Percentiles rank a stretch among this genome's conserved stretches.
Evolutionary conservation across 1,140 invertebrate genomes (phyloP).

Genomic region (Carposina sasakii): DNA sequence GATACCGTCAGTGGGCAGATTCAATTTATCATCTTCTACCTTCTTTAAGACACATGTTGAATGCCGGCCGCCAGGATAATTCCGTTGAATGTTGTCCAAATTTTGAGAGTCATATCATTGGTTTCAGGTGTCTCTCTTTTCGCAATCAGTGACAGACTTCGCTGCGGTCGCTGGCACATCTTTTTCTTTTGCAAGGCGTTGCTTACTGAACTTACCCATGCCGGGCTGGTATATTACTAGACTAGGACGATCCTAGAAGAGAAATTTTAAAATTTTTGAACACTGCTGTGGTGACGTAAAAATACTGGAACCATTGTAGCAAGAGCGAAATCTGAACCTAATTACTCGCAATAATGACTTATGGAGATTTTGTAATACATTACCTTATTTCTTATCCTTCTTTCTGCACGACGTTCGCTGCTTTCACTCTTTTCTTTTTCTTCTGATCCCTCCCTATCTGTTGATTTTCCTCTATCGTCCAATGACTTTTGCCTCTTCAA

Average conservation of each 20-base stretch:
- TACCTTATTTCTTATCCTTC: constrained; percentile 80
- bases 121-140: constrained; percentile 66
- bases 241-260: constrained; percentile 81
- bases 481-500: constrained; percentile 74
- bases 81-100: constrained; percentile 66
- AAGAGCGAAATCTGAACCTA: too few relatives aligned
- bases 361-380: too few relatives aligned
- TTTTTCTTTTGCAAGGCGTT: constrained; percentile 77
- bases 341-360: too few relatives aligned
- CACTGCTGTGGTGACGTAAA: too few relatives aligned
- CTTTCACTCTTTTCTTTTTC: constrained; percentile 73
- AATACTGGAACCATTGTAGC: too few relatives aligned
- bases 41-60: constrained; percentile 40
- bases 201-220: constrained; percentile 81
- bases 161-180: constrained; percentile 33
- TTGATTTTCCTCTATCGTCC: constrained; percentile 70
- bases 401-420: constrained; percentile 74
- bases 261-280: too few relatives aligned
- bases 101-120: constrained; percentile 32
- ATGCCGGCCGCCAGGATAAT: constrained; percentile 60
- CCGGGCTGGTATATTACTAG: constrained; percentile 83
- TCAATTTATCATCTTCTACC: constrained; percentile 47
- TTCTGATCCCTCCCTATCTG: constrained; percentile 70
- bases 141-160: constrained; percentile 51
- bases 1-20: constrained; percentile 53